phyloP scores from a whole-genome alignment of 2,797 vertebrate species.

The Chelon auratus region DNA sequence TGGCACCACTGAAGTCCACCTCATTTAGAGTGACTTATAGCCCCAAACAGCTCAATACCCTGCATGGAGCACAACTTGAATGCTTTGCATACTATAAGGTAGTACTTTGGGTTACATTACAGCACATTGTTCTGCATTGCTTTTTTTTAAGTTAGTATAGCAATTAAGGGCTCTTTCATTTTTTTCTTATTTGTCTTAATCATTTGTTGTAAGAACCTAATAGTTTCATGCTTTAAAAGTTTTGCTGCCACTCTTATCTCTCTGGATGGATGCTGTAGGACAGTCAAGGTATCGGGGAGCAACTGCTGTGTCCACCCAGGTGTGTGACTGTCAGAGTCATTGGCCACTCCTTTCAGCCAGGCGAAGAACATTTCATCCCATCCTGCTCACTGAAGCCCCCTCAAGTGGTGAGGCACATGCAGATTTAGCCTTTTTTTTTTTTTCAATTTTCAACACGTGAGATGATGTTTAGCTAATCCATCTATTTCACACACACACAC shows the following conservation, averaged over 20 bases:
- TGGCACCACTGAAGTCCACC: slow-evolving; percentile 90
- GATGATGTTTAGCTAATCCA: not conserved
- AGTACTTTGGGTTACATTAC: not conserved
- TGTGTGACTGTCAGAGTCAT: slow-evolving; percentile 88
- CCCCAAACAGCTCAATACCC: slow-evolving; percentile 82
- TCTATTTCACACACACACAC: no score
- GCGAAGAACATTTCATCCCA: slow-evolving; percentile 85
- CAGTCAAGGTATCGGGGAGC: slow-evolving; percentile 79
- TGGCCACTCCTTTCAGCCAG: slow-evolving; percentile 87
- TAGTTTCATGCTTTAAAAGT: not conserved
- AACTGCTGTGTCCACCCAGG: slow-evolving; percentile 87
- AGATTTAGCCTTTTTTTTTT: not conserved
- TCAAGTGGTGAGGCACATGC: slow-evolving; percentile 82
- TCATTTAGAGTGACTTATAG: slow-evolving; percentile 87
- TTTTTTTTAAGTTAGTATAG: not conserved
- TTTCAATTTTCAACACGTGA: not conserved
- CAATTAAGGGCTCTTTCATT: not conserved
- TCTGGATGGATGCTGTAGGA: slow-evolving; percentile 83
- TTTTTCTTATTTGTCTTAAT: not conserved
- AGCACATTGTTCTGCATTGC: not conserved
- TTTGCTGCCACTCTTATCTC: not conserved
- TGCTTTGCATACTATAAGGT: slow-evolving; percentile 92
- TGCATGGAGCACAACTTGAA: slow-evolving; percentile 90
- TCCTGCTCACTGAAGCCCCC: slow-evolving; percentile 82
- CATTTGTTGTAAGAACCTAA: not conserved